Conservation (phyloP, 2,113 vertebrate species). For the Caranx melampygus region DNA sequence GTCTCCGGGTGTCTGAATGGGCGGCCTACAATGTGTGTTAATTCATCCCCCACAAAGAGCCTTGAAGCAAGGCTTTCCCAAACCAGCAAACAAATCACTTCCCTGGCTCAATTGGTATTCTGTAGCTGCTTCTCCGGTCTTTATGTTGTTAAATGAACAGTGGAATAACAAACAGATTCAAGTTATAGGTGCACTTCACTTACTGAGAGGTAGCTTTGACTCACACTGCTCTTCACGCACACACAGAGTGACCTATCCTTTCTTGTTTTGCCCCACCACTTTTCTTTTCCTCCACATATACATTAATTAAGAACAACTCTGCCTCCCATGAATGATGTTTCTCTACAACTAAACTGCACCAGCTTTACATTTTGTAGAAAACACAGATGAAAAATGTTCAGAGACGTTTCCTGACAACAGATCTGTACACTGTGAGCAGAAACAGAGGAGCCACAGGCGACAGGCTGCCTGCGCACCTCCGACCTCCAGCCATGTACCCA, state of each 20-base stretch:
- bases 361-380: background rate
- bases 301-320: background rate
- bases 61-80: constrained; percentile 61
- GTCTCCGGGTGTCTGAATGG: constrained; percentile 63
- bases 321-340: no score
- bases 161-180: constrained; percentile 51
- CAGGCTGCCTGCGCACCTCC: no score
- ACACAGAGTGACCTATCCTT: background rate
- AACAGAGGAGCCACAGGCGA: no score
- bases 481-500: no score
- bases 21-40: constrained; percentile 67
- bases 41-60: constrained; percentile 73
- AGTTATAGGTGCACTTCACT: constrained; percentile 44
- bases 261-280: background rate
- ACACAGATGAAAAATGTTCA: background rate
- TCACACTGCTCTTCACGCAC: background rate
- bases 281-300: no score
- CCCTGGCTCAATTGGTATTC: constrained; percentile 66
- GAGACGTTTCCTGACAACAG: no score
- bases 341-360: background rate
- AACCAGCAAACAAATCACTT: constrained; percentile 73
- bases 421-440: no score
- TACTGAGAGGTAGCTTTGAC: constrained; percentile 17
- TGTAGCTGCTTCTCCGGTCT: constrained; percentile 35
- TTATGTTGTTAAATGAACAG: constrained; percentile 59